Conservation (phyloP, 2,888 invertebrate species). For the Drosophila lutescens region DNA sequence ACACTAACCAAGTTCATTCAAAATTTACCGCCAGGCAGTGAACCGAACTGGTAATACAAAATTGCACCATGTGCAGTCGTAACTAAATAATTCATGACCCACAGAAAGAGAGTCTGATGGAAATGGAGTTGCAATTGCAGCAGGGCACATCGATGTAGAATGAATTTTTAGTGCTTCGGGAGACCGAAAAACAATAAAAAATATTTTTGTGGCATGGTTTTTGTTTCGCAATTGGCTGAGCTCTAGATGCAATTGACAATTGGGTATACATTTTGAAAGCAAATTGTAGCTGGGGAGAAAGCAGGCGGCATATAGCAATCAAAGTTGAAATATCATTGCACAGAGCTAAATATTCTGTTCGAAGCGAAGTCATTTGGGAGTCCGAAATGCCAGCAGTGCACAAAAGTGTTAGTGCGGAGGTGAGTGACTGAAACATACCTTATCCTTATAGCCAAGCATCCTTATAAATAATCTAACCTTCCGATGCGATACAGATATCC, state of each 20-base stretch:
- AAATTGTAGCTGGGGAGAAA: background rate
- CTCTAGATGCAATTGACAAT: constrained; percentile 7
- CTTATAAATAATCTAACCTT: background rate
- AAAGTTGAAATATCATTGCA: constrained; percentile 4
- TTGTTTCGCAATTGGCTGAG: constrained; percentile 17
- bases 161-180: constrained; percentile 18
- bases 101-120: constrained; percentile 4
- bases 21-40: constrained; percentile 8
- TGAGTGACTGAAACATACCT: background rate
- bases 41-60: constrained; percentile 13
- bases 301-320: background rate
- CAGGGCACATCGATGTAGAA: constrained; percentile 11
- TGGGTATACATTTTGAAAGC: constrained; percentile 10
- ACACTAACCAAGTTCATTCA: background rate
- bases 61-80: constrained; percentile 13
- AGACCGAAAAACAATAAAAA: constrained; percentile 19
- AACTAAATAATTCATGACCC: constrained; percentile 40
- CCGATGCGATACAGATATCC: background rate
- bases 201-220: constrained; percentile 26
- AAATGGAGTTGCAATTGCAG: constrained; percentile 20
- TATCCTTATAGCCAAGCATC: background rate
- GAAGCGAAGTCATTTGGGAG: background rate
- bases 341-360: constrained; percentile 6
- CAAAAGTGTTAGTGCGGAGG: background rate
- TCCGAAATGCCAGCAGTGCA: constrained; percentile 8